These are phyloP conservation scores for Drosophila kuntzei DNA, from an alignment of 2,888 invertebrate species.

Conservation along the genomic window DNA sequence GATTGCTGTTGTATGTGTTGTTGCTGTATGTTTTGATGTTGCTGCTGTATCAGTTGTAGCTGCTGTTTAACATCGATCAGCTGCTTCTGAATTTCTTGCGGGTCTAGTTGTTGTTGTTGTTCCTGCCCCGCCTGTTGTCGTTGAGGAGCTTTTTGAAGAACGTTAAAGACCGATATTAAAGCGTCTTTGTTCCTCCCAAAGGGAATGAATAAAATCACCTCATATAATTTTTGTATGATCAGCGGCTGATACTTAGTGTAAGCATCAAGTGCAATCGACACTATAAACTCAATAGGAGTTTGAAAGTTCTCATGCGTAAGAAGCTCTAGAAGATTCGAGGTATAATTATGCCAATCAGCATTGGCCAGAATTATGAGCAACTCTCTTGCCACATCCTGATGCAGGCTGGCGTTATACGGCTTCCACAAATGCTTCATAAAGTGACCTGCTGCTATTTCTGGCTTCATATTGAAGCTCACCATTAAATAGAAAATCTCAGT, in stretches of 20 bases:
- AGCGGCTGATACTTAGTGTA: not conserved
- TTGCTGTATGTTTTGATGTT: not conserved
- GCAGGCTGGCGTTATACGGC: conserved; percentile 2
- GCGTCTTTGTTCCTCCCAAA: conserved; percentile 3
- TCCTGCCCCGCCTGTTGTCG: not conserved
- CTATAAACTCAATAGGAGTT: conserved; percentile 32
- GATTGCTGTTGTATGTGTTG: not conserved
- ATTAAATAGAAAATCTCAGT: conserved; percentile 2
- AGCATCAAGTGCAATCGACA: conserved; percentile 9
- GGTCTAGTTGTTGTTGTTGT: not conserved
- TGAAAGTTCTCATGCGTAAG: conserved; percentile 17
- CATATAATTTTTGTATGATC: not conserved
- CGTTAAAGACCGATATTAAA: not conserved
- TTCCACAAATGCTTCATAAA: conserved; percentile 60
- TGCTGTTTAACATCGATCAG: not conserved
- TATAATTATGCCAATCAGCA: conserved; percentile 55
- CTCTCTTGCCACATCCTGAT: not conserved
- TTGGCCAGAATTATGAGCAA: conserved; percentile 37
- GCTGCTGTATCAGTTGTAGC: not conserved
- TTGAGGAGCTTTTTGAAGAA: not conserved
- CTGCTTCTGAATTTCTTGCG: not conserved
- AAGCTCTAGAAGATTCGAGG: conserved; percentile 13
- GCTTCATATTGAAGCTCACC: not conserved
- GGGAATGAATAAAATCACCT: conserved; percentile 22
- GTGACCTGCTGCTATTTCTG: not conserved